These are phyloP conservation scores for Chalcis sispes DNA, from an alignment of 2,888 invertebrate genomes.

Conservation along the genomic window DNA sequence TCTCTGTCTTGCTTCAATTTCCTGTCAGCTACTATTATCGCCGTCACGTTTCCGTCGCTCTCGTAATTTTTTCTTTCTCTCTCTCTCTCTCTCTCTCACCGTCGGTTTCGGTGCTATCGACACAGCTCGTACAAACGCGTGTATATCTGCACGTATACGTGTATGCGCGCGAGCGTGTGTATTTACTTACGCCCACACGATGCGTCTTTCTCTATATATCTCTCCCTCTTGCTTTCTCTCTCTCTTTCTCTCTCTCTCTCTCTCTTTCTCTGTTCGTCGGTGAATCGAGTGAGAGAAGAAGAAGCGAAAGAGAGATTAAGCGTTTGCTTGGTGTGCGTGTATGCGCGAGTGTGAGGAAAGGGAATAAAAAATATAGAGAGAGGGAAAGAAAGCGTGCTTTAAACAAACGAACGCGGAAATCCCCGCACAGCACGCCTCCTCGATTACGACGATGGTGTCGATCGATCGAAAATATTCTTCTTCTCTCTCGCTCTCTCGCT, in stretches of 20 bases:
- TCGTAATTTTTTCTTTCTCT: neutral
- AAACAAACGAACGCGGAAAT: conserved; percentile 38
- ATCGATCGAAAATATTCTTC: no score
- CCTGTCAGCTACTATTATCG: no score
- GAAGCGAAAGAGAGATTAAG: neutral
- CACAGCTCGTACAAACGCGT: no score
- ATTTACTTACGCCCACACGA: no score
- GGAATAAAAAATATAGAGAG: neutral
- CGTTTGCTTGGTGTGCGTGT: no score
- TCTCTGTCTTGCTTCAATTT: no score
- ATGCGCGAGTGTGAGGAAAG: no score
- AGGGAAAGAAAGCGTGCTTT: neutral
- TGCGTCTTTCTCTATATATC: no score
- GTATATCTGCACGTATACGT: no score
- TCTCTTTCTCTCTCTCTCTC: neutral
- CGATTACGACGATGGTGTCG: neutral
- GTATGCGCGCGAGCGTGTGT: no score
- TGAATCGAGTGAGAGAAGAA: neutral
- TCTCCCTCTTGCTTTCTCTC: neutral
- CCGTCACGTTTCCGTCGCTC: no score
- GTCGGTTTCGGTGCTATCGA: neutral
- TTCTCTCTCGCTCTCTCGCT: no score
- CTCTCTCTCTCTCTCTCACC: neutral
- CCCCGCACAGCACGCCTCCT: neutral
- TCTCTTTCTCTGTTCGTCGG: neutral